These are phyloP conservation scores for Aporophyla lueneburgensis DNA, from an alignment of 2,888 invertebrate genomes.

Conservation along the genomic window DNA sequence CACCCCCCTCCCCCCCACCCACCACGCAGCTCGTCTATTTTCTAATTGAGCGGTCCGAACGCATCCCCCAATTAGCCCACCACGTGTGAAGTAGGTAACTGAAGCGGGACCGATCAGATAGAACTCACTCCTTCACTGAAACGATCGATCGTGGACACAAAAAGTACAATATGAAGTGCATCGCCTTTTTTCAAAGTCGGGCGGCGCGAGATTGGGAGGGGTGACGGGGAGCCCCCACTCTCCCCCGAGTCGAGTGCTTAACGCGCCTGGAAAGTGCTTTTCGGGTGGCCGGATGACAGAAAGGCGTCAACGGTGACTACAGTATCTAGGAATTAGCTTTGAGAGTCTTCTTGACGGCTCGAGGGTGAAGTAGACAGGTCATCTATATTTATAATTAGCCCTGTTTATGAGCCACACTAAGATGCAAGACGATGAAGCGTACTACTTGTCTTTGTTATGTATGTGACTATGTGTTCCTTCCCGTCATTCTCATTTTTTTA, in stretches of 20 bases:
- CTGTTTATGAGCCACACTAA: constrained; percentile 23
- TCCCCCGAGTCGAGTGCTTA: constrained; percentile 80
- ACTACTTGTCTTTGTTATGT: too few species aligned
- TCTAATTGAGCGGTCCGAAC: constrained; percentile 77
- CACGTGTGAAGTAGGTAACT: constrained; percentile 84
- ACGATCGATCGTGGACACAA: constrained; percentile 90
- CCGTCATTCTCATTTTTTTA: neutral
- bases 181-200: constrained; percentile 89
- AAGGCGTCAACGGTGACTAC: constrained; percentile 81
- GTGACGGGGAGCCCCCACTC: constrained; percentile 68
- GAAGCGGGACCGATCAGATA: constrained; percentile 83
- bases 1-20: neutral
- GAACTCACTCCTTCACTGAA: constrained; percentile 88
- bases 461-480: neutral
- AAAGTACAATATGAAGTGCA: constrained; percentile 90
- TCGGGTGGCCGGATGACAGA: constrained; percentile 82
- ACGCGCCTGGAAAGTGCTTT: constrained; percentile 86
- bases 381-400: constrained; percentile 61
- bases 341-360: constrained; percentile 71
- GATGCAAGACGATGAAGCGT: neutral
- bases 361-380: constrained; percentile 59
- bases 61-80: constrained; percentile 83
- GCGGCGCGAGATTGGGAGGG: constrained; percentile 79
- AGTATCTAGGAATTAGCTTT: constrained; percentile 80
- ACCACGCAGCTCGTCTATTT: constrained; percentile 68